These are phyloP conservation scores for Himalopsyche kuldschensis DNA, from an alignment of 2,888 invertebrate genomes.

Conservation along the genomic window DNA sequence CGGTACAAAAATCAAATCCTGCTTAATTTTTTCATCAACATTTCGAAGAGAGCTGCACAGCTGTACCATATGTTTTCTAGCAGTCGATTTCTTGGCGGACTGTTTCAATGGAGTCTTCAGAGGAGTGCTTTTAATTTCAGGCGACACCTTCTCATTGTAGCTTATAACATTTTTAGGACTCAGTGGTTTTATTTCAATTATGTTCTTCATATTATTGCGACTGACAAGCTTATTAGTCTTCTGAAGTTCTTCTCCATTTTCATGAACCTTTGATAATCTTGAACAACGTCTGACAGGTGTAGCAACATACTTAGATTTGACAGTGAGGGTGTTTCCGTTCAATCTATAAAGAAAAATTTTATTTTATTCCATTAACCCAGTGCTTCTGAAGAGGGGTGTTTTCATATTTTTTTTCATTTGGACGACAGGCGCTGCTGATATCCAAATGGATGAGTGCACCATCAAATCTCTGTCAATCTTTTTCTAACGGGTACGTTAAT, in stretches of 20 bases:
- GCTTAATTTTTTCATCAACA: slow-evolving; percentile 31
- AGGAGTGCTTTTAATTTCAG: neutral
- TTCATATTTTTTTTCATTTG: too few species aligned
- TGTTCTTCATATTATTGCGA: neutral
- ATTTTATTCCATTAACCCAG: slow-evolving; percentile 42
- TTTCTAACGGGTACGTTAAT: too few species aligned
- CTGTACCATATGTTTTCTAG: slow-evolving; percentile 31
- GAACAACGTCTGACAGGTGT: slow-evolving; percentile 37
- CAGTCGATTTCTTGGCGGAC: slow-evolving; percentile 17
- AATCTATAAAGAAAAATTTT: neutral
- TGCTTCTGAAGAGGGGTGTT: slow-evolving; percentile 4
- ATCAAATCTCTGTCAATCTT: too few species aligned
- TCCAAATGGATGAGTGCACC: too few species aligned
- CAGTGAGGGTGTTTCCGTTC: neutral
- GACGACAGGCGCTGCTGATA: too few species aligned
- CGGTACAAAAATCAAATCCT: slow-evolving; percentile 34
- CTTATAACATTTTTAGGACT: neutral
- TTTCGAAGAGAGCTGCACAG: slow-evolving; percentile 31
- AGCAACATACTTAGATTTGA: slow-evolving; percentile 29
- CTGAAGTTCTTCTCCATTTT: neutral
- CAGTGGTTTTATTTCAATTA: neutral
- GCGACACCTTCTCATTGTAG: neutral
- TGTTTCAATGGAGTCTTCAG: neutral
- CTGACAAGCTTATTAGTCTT: neutral
- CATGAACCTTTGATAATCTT: slow-evolving; percentile 18